Conservation (phyloP, 2,888 invertebrate species). For the Eremobia ochroleuca region DNA sequence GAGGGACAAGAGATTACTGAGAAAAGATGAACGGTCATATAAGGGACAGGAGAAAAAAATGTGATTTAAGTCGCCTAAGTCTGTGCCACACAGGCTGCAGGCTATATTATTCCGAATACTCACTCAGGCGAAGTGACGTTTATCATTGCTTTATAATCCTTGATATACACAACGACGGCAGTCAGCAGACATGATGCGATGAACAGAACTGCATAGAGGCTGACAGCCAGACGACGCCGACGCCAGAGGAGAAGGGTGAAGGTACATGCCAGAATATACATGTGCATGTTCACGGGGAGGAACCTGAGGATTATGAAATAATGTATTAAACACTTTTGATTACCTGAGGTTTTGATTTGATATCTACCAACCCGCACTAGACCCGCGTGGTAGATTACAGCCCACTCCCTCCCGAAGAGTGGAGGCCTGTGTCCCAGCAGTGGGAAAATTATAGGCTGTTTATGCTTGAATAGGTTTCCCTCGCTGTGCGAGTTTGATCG, state of each 20-base stretch:
- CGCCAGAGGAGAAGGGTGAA: slow-evolving; percentile 62
- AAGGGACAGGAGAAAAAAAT: too few relatives aligned
- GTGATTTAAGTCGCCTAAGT: too few relatives aligned
- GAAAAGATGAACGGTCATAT: too few relatives aligned
- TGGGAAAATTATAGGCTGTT: neutral
- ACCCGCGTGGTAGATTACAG: neutral
- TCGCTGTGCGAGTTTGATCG: neutral
- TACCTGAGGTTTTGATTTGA: too few relatives aligned
- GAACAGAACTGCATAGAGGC: slow-evolving; percentile 52
- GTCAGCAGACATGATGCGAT: slow-evolving; percentile 44
- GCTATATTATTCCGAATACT: slow-evolving; percentile 40
- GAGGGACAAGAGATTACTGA: too few relatives aligned
- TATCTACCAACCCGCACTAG: neutral
- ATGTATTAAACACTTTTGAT: neutral
- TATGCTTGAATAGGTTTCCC: neutral
- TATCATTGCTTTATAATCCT: slow-evolving; percentile 50
- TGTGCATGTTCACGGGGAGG: slow-evolving; percentile 66
- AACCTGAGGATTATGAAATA: slow-evolving; percentile 56
- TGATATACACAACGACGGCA: slow-evolving; percentile 50
- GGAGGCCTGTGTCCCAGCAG: neutral
- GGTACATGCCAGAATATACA: slow-evolving; percentile 62
- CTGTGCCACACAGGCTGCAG: too few relatives aligned
- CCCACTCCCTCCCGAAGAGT: neutral
- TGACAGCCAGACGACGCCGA: slow-evolving; percentile 51
- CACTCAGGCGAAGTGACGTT: slow-evolving; percentile 61